These are phyloP conservation scores for Brachionus angularis DNA, from an alignment of 1,140 invertebrate genomes.

Conservation along the genomic window DNA sequence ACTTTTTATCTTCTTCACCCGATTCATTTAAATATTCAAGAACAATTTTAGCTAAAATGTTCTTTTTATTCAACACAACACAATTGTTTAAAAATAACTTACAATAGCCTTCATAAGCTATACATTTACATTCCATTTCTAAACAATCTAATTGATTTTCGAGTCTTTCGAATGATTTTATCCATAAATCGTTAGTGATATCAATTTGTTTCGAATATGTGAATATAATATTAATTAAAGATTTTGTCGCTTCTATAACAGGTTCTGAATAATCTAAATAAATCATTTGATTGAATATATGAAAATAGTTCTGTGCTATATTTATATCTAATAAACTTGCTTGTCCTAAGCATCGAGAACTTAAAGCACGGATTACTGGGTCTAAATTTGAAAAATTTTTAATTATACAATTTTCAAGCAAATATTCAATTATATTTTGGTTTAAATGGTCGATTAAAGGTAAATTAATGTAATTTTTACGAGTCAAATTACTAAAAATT, in stretches of 20 bases:
- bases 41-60: neutral
- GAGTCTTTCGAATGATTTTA: neutral
- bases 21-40: neutral
- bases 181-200: neutral
- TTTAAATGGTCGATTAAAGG: conserved; percentile 13
- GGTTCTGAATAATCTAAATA: conserved; percentile 19
- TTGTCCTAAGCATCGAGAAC: neutral
- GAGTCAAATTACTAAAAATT: no score
- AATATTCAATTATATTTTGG: conserved; percentile 30
- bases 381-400: conserved; percentile 10
- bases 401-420: conserved; percentile 3
- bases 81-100: conserved; percentile 18
- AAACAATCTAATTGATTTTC: conserved; percentile 23
- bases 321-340: neutral
- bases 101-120: conserved; percentile 2
- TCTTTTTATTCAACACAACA: neutral
- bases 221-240: neutral
- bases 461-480: no score
- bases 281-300: conserved; percentile 30
- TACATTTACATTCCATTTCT: conserved; percentile 16
- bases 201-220: neutral
- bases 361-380: neutral
- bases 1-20: conserved; percentile 10
- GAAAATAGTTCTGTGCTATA: neutral
- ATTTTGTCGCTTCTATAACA: conserved; percentile 12